A percentile compares a stretch with the other conserved stretches of the same genome.
phyloP scores from a whole-genome alignment of 2,113 vertebrate species.

The Gnathonemus echidnorhynchus region DNA sequence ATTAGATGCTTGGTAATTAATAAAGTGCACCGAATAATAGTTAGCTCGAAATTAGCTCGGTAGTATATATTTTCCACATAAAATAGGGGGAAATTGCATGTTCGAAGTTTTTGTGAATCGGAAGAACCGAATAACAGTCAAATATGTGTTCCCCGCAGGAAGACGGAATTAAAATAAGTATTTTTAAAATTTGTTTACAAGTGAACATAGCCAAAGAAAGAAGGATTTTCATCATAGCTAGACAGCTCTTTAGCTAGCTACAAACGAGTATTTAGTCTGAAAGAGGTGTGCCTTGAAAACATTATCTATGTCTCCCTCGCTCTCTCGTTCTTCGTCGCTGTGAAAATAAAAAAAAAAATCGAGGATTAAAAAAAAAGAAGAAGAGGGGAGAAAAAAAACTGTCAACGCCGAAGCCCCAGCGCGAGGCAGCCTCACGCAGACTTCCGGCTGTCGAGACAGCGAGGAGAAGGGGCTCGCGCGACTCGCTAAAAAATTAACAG shows the following conservation, averaged over 20 bases:
- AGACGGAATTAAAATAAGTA: neutral
- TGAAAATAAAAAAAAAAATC: conserved; percentile 32
- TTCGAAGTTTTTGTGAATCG: neutral
- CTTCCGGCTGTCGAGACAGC: conserved; percentile 63
- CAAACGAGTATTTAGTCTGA: conserved; percentile 5
- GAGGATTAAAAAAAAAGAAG: conserved; percentile 33
- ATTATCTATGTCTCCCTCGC: conserved; percentile 18
- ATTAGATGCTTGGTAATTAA: neutral
- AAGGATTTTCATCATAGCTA: conserved; percentile 35
- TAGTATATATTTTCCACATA: neutral
- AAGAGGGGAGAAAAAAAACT: conserved; percentile 29
- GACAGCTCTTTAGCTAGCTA: conserved; percentile 23
- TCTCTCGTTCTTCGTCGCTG: conserved; percentile 31
- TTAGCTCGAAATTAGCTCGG: neutral
- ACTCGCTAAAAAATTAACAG: conserved; percentile 45
- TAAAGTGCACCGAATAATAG: neutral
- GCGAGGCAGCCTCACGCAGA: conserved; percentile 51
- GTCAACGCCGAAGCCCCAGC: conserved; percentile 44
- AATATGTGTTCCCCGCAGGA: neutral
- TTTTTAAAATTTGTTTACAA: conserved; percentile 28
- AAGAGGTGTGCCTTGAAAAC: conserved; percentile 3
- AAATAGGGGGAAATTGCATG: neutral
- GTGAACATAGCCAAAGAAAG: conserved; percentile 22
- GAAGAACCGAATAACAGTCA: neutral
- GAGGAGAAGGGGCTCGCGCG: conserved; percentile 44